These are phyloP conservation scores for Eonycteris spelaea DNA, from an alignment of 2,113 vertebrate genomes.

Conservation along the genomic window DNA sequence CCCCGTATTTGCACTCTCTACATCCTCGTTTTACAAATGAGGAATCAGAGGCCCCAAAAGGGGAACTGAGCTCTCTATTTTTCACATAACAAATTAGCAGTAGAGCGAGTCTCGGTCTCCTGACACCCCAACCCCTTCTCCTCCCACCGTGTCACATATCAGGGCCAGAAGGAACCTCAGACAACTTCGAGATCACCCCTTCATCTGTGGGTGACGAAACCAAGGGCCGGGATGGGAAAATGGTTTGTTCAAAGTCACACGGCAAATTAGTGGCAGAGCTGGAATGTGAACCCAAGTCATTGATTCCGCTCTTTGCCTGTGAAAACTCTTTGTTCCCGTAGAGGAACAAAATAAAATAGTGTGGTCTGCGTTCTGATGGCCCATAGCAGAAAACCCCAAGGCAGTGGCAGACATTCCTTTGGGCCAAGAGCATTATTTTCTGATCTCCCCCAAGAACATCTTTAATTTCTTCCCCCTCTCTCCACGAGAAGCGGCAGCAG, in stretches of 20 bases:
- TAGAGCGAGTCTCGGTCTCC: neutral
- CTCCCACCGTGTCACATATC: neutral
- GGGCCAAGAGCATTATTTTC: neutral
- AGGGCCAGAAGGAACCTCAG: neutral
- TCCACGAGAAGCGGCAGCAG: neutral
- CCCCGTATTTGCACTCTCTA: neutral
- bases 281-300: neutral
- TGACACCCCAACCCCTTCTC: neutral
- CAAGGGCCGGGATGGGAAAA: neutral
- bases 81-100: neutral
- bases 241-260: neutral
- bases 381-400: neutral
- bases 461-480: neutral
- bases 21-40: conserved; percentile 14
- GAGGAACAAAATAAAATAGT: neutral
- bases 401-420: neutral
- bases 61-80: neutral
- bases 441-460: neutral
- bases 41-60: neutral
- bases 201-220: neutral
- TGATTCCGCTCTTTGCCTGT: neutral
- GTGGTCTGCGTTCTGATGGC: too few relatives aligned
- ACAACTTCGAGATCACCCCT: neutral
- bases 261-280: neutral
- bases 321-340: neutral